These are phyloP conservation scores for Macrophya annulata DNA, from an alignment of 2,888 invertebrate species.

Conservation along the genomic window DNA sequence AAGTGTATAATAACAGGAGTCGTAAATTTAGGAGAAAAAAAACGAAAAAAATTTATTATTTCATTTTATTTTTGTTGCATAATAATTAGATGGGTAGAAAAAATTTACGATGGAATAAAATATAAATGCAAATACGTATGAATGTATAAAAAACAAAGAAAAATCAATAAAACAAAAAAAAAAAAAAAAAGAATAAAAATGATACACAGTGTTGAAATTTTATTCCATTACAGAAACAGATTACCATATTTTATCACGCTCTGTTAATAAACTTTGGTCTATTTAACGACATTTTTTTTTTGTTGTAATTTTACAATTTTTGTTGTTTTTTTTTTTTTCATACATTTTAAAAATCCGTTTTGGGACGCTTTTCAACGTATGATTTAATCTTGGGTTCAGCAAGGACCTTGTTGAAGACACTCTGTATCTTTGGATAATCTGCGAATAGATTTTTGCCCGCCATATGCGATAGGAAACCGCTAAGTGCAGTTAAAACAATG, in stretches of 20 bases:
- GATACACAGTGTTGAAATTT: not conserved
- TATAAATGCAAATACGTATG: not conserved
- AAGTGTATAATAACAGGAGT: not conserved
- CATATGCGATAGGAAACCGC: slow-evolving; percentile 72
- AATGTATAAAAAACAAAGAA: not conserved
- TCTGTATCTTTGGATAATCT: slow-evolving; percentile 52
- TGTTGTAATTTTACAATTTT: too few species aligned
- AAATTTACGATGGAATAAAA: not conserved
- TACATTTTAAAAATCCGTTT: slow-evolving; percentile 63
- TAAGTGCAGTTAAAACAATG: slow-evolving; percentile 76
- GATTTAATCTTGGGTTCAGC: slow-evolving; percentile 48
- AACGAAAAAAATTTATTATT: not conserved
- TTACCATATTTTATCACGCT: not conserved
- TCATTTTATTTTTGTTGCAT: not conserved
- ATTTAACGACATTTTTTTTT: not conserved
- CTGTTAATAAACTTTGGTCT: not conserved
- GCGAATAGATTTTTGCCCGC: not conserved
- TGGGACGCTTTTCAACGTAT: slow-evolving; percentile 67
- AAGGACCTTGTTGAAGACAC: slow-evolving; percentile 45
- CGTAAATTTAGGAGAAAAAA: not conserved
- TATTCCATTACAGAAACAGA: not conserved
- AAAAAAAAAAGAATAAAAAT: not conserved
- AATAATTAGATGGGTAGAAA: not conserved
- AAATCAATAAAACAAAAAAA: too few species aligned
- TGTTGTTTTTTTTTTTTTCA: not conserved